These are phyloP conservation scores for Clusia tigrina DNA, from an alignment of 2,888 invertebrate species.

Conservation along the genomic window DNA sequence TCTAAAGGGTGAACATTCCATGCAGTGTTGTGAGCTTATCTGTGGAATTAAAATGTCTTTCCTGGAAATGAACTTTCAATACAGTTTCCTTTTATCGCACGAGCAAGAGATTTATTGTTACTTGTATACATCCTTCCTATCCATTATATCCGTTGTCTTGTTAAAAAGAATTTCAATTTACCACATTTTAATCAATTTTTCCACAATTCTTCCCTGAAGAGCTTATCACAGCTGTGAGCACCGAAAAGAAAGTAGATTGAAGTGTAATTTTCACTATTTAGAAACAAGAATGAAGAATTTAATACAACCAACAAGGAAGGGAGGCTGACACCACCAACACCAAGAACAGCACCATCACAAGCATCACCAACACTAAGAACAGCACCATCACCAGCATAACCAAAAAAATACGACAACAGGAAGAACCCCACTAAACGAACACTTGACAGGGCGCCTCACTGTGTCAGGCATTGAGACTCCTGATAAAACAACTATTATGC, in stretches of 20 bases:
- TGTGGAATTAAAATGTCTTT: too few relatives aligned
- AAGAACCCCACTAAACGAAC: slow-evolving; percentile 10
- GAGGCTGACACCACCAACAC: slow-evolving; percentile 22
- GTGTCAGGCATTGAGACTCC: slow-evolving; percentile 29
- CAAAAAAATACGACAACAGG: background rate
- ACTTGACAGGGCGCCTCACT: background rate
- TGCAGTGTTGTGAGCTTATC: too few relatives aligned
- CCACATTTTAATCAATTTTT: slow-evolving; percentile 32
- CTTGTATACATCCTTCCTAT: too few relatives aligned
- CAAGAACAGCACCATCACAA: background rate
- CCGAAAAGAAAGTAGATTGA: slow-evolving; percentile 24
- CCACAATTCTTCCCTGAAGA: slow-evolving; percentile 35
- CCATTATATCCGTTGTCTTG: too few relatives aligned
- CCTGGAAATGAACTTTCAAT: too few relatives aligned
- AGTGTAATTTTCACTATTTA: slow-evolving; percentile 32
- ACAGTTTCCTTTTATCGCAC: too few relatives aligned
- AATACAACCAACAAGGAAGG: slow-evolving; percentile 5
- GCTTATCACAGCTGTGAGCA: slow-evolving; percentile 48
- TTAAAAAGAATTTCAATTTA: slow-evolving; percentile 9
- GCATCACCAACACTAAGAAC: slow-evolving; percentile 14
- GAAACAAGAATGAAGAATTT: background rate
- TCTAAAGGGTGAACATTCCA: too few relatives aligned
- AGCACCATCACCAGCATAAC: background rate
- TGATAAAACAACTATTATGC: slow-evolving; percentile 38
- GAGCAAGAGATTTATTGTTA: too few relatives aligned